Conservation (phyloP, 2,113 vertebrate species). For the Rhinolophus ferrumequinum region DNA sequence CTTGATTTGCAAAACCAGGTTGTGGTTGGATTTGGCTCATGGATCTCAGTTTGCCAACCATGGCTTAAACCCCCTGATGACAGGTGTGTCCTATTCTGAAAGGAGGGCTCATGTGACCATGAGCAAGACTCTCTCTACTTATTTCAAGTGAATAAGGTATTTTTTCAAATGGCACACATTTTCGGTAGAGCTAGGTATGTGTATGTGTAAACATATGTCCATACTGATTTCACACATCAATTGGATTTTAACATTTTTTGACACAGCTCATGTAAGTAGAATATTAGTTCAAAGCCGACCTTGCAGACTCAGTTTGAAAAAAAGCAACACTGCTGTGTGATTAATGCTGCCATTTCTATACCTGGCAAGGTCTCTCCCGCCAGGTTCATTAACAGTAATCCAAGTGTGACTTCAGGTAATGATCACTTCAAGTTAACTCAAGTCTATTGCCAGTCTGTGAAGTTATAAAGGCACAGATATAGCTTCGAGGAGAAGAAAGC, state of each 20-base stretch:
- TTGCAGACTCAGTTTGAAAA: neutral
- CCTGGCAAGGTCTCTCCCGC: neutral
- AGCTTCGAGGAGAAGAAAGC: constrained; percentile 71
- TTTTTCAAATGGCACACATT: neutral
- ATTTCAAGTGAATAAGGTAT: neutral
- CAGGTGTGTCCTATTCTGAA: neutral
- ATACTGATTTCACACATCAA: neutral
- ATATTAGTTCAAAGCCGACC: neutral
- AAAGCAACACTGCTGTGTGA: neutral
- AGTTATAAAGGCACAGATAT: constrained; percentile 55
- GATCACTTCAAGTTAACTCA: constrained; percentile 49
- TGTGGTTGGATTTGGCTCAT: neutral
- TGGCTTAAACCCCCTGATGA: neutral
- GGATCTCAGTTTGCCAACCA: neutral
- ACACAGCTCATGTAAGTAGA: neutral
- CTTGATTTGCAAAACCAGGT: neutral
- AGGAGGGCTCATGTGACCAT: neutral
- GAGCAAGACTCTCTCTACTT: neutral
- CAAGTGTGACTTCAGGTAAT: neutral
- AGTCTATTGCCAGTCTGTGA: constrained; percentile 14
- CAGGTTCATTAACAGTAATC: neutral
- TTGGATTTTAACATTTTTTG: neutral
- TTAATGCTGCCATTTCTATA: neutral
- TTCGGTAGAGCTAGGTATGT: neutral
- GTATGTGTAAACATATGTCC: neutral